Conservation (phyloP, 2,113 vertebrate species). For the Brienomyrus brachyistius region DNA sequence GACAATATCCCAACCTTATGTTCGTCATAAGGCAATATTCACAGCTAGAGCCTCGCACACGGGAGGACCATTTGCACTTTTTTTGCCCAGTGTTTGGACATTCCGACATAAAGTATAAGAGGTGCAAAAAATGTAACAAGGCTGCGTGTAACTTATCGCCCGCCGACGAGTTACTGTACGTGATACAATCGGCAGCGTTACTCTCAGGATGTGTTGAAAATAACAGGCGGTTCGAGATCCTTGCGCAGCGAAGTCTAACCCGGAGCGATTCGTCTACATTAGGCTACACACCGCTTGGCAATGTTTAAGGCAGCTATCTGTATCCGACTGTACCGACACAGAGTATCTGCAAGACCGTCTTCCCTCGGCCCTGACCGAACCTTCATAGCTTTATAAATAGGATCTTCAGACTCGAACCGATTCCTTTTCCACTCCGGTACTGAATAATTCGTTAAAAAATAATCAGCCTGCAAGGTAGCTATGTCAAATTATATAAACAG, state of each 20-base stretch:
- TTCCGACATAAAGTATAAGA: slow-evolving; percentile 30
- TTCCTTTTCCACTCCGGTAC: slow-evolving; percentile 42
- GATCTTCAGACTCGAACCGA: slow-evolving; percentile 49
- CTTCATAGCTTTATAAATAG: slow-evolving; percentile 43
- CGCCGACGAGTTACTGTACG: slow-evolving; percentile 28
- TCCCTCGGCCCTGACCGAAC: slow-evolving; percentile 45
- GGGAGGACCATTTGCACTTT: slow-evolving; percentile 37
- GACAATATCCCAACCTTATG: slow-evolving; percentile 2
- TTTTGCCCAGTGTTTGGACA: slow-evolving; percentile 33
- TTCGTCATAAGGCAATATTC: slow-evolving; percentile 7
- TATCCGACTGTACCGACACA: slow-evolving; percentile 43
- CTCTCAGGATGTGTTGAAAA: slow-evolving; percentile 47
- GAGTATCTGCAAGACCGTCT: slow-evolving; percentile 41
- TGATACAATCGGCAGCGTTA: slow-evolving; percentile 37
- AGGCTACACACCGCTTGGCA: slow-evolving; percentile 39
- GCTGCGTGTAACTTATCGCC: slow-evolving; percentile 29
- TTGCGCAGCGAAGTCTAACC: slow-evolving; percentile 52
- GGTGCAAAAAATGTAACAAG: slow-evolving; percentile 35
- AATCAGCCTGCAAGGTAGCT: slow-evolving; percentile 52
- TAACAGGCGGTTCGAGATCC: slow-evolving; percentile 43
- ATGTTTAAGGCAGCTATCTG: slow-evolving; percentile 53
- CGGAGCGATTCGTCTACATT: slow-evolving; percentile 37
- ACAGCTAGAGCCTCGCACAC: not conserved
- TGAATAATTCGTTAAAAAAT: slow-evolving; percentile 48
- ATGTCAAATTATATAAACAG: slow-evolving; percentile 62